Conservation (phyloP, 2,888 invertebrate species). For the Vesta saturnalis region DNA sequence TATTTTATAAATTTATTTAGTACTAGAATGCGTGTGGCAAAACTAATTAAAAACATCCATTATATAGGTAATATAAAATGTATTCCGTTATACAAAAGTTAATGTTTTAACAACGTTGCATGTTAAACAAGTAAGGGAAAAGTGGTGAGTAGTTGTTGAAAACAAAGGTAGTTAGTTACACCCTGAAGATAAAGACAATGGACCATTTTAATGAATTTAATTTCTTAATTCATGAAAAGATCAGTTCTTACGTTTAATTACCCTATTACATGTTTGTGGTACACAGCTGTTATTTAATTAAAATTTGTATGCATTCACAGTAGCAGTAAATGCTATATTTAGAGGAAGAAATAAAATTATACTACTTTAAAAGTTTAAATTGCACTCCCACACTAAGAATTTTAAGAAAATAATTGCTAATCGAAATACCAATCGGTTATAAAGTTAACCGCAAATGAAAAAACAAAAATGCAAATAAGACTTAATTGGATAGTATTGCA, state of each 20-base stretch:
- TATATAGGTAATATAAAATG: conserved; percentile 11
- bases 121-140: conserved; percentile 5
- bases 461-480: too few relatives aligned
- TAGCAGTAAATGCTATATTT: not conserved
- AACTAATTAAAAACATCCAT: conserved; percentile 17
- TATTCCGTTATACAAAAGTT: not conserved
- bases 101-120: conserved; percentile 6
- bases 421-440: too few relatives aligned
- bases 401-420: too few relatives aligned
- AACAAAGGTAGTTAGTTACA: conserved; percentile 4
- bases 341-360: too few relatives aligned
- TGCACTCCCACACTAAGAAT: too few relatives aligned
- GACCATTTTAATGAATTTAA: conserved; percentile 4
- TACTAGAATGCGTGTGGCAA: conserved; percentile 10
- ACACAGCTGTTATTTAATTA: conserved; percentile 7
- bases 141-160: not conserved
- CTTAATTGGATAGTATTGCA: too few relatives aligned
- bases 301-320: not conserved
- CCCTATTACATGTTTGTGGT: conserved; percentile 4
- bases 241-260: conserved; percentile 8
- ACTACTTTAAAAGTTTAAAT: too few relatives aligned
- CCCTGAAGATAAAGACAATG: conserved; percentile 8
- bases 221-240: conserved; percentile 8
- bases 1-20: conserved; percentile 17
- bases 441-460: too few relatives aligned